These are phyloP conservation scores for Meliscaeva auricollis DNA, from an alignment of 2,888 invertebrate species.

Conservation along the genomic window DNA sequence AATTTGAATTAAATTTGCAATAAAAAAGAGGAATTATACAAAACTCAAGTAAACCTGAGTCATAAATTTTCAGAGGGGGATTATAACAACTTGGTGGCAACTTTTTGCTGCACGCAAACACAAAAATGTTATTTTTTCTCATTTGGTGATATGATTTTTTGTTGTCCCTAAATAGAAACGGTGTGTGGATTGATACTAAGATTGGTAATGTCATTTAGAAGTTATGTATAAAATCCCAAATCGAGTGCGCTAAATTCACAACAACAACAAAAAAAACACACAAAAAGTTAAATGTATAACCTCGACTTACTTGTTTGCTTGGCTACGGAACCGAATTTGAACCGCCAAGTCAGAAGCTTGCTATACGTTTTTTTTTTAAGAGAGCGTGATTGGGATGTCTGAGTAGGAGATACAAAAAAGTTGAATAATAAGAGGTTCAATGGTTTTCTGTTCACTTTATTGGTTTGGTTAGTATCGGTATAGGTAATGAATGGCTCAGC, in stretches of 20 bases:
- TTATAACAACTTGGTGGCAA: neutral
- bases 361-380: conserved; percentile 11
- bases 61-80: conserved; percentile 9
- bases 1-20: conserved; percentile 64
- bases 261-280: conserved; percentile 19
- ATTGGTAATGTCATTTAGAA: conserved; percentile 71
- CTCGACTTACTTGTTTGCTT: conserved; percentile 68
- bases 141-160: conserved; percentile 39
- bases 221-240: conserved; percentile 23
- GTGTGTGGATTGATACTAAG: conserved; percentile 61
- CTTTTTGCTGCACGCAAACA: conserved; percentile 10
- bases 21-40: conserved; percentile 43
- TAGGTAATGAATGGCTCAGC: neutral
- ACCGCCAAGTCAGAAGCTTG: conserved; percentile 1
- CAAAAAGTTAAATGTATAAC: conserved; percentile 44
- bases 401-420: conserved; percentile 48
- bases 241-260: conserved; percentile 41
- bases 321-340: conserved; percentile 40
- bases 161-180: conserved; percentile 42
- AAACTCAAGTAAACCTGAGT: conserved; percentile 11
- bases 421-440: conserved; percentile 40
- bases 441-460: neutral
- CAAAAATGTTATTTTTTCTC: conserved; percentile 23
- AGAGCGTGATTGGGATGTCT: conserved; percentile 34
- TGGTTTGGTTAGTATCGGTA: neutral